A percentile compares a stretch with the other conserved stretches of the same genome.
Evolutionary conservation across 2,888 invertebrate genomes (phyloP).

Genomic region (Disparrhopalites patrizii): DNA sequence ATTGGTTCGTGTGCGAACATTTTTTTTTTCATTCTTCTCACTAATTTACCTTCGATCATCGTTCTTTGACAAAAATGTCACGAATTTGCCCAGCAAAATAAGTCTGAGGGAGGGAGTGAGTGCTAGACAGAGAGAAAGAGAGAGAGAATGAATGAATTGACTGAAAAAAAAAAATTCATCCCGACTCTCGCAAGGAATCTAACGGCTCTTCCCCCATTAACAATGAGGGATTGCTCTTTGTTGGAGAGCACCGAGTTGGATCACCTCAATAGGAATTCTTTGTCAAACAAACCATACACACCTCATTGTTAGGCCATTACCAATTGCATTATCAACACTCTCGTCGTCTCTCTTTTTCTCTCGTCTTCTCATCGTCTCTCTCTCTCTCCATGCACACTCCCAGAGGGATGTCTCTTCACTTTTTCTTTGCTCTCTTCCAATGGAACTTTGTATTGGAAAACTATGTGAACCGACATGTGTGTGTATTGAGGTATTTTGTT

Average conservation of each 20-base stretch:
- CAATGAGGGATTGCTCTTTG: slow-evolving; percentile 20
- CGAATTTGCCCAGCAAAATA: slow-evolving; percentile 31
- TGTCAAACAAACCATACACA: slow-evolving; percentile 20
- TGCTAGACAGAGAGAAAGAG: too few species aligned
- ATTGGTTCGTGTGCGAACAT: slow-evolving; percentile 29
- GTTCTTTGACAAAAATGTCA: slow-evolving; percentile 32
- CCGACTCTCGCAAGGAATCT: too few species aligned
- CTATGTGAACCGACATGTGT: too few species aligned
- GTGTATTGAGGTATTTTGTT: too few species aligned
- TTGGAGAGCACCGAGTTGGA: slow-evolving; percentile 23
- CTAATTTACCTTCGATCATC: slow-evolving; percentile 29
- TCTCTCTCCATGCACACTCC: not conserved
- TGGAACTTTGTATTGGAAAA: too few species aligned
- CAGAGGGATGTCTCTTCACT: too few species aligned
- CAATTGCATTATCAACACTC: slow-evolving; percentile 21
- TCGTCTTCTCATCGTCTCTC: not conserved
- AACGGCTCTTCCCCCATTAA: slow-evolving; percentile 24
- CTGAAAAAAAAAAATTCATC: slow-evolving; percentile 25
- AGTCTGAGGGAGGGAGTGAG: slow-evolving; percentile 22
- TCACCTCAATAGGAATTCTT: slow-evolving; percentile 20
- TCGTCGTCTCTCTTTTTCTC: slow-evolving; percentile 16
- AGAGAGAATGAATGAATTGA: too few species aligned
- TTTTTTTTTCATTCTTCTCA: slow-evolving; percentile 9
- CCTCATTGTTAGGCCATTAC: slow-evolving; percentile 15
- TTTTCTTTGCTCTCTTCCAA: too few species aligned